These are phyloP conservation scores for Metaphire vulgaris DNA, from an alignment of 1,140 invertebrate genomes.

Conservation along the genomic window DNA sequence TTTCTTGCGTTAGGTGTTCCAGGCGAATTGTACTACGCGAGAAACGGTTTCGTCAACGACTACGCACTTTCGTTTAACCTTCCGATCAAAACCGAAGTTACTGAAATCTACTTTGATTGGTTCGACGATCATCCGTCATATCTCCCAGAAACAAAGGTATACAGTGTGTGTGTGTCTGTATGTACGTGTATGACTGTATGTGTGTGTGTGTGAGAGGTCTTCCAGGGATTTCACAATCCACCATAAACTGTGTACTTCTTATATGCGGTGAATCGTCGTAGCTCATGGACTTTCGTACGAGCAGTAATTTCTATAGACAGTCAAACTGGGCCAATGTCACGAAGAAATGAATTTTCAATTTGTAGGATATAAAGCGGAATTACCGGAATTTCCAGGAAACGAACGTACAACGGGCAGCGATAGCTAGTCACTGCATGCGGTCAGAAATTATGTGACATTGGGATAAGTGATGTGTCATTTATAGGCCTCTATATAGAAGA, in stretches of 20 bases:
- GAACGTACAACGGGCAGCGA: no score
- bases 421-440: no score
- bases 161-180: background rate
- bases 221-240: background rate
- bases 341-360: background rate
- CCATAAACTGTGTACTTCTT: background rate
- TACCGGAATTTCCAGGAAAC: no score
- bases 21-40: constrained; percentile 80
- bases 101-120: constrained; percentile 71
- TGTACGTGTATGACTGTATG: background rate
- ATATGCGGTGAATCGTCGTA: background rate
- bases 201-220: background rate
- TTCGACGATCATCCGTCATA: background rate
- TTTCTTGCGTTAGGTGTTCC: constrained; percentile 65
- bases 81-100: constrained; percentile 69
- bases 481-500: no score
- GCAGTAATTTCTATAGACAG: background rate
- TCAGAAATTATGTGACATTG: no score
- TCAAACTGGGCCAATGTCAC: background rate
- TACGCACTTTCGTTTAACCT: constrained; percentile 80
- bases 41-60: constrained; percentile 76
- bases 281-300: background rate
- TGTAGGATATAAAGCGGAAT: no score
- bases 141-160: constrained; percentile 3
- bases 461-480: no score